Evolutionary conservation across 2,888 invertebrate genomes (phyloP), one percentile per base, ranked within the genome.

Genomic region (Rotaria sp.): DNA sequence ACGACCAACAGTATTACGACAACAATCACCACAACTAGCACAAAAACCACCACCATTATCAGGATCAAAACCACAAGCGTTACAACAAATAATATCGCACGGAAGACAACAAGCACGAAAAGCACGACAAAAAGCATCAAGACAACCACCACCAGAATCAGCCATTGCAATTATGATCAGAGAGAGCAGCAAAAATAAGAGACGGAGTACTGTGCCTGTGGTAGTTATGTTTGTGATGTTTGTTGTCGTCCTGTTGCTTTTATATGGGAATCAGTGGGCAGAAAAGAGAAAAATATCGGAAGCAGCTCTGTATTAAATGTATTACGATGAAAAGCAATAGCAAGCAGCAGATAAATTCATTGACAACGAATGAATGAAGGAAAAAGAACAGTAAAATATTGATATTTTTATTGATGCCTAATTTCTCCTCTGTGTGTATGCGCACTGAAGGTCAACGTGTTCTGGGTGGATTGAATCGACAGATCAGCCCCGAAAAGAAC

Each of bases 1-100:
- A n/a, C 57, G 57, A n/a, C 57, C 57, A 57, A 57, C n/a, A 57
- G 57, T 57, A 57, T 57, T 57, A 57, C 57, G 57, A 57, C n/a
- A n/a, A 57, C 11, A 57, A 24, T 57, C 24, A 57, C 57, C 57
- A 57, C n/a, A 57, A 57, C 57, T 57, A 57, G 57, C 57, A 57
- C 21, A 57, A 57, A 24, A 57, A 57, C n/a, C 57, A 57, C 57
- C 57, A n/a, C 57, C 57, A 57, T 57, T 57, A n/a, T 57, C 57
- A 57, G 57, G 57, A 57, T 57, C 57, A 57, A 57, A 57, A 57
- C n/a, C 57, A 57, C 57, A 57, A 57, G 26, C 57, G 24, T 57
- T 57, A 24, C 57, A 57, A 57, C 57, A 57, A 57, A 57, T 11
- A 57, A 57, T n/a, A 57, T 57, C 57, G n/a, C 57, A 57, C 8